Conservation (phyloP, 2,113 vertebrate genomes). For the Ranitomeya imitator region DNA sequence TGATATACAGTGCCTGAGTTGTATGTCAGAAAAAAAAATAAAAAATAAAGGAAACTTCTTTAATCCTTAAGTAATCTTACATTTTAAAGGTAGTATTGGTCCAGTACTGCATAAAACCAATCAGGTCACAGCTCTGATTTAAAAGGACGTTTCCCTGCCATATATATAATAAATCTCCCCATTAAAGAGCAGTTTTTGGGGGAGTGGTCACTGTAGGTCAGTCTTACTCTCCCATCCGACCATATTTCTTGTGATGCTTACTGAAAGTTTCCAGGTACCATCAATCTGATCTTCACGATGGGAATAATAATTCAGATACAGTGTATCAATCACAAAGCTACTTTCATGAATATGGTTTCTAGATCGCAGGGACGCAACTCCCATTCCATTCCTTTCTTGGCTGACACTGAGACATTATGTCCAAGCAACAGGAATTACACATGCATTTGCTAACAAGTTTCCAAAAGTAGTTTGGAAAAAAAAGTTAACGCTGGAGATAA, state of each 20-base stretch:
- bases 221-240: neutral
- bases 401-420: neutral
- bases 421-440: neutral
- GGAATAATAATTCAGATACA: neutral
- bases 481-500: neutral
- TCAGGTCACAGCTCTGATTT: too few relatives aligned
- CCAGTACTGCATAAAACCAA: too few relatives aligned
- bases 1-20: too few relatives aligned
- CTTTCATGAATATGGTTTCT: neutral
- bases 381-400: constrained; percentile 1
- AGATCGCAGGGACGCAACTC: neutral
- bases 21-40: too few relatives aligned
- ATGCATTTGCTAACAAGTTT: constrained; percentile 1
- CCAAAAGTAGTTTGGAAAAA: constrained; percentile 9
- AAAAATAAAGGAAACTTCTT: too few relatives aligned
- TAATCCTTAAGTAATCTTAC: too few relatives aligned
- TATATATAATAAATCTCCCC: neutral
- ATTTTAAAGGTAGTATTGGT: too few relatives aligned
- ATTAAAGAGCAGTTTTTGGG: neutral
- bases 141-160: too few relatives aligned
- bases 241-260: neutral
- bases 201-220: neutral
- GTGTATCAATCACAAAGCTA: neutral
- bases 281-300: too few relatives aligned
- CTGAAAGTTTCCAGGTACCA: neutral